Evolutionary conservation across 2,888 invertebrate species (phyloP).

Genomic region (Brenthis hecate): DNA sequence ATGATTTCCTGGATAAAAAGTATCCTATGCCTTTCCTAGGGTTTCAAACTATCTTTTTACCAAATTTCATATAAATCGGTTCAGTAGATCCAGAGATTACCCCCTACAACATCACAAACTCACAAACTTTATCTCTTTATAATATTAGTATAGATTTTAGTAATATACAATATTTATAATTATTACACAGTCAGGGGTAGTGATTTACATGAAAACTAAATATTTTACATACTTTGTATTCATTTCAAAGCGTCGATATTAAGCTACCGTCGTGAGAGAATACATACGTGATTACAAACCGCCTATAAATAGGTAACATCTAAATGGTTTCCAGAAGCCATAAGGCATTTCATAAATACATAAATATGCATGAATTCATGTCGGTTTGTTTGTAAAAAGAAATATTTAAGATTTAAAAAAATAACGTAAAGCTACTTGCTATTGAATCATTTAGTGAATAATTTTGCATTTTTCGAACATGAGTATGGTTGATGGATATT

Average conservation of each 20-base stretch:
- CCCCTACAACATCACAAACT: too few relatives aligned
- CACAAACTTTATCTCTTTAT: too few relatives aligned
- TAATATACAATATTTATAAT: constrained; percentile 5
- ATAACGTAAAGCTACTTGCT: neutral
- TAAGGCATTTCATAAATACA: constrained; percentile 3
- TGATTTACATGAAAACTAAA: constrained; percentile 40
- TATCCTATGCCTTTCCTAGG: too few relatives aligned
- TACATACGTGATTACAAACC: constrained; percentile 44
- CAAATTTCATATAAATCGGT: too few relatives aligned
- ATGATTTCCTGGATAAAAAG: too few relatives aligned
- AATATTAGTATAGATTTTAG: too few relatives aligned
- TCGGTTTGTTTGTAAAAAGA: constrained; percentile 2
- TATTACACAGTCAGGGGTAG: constrained; percentile 26
- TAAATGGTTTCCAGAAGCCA: constrained; percentile 22
- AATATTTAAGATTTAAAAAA: neutral
- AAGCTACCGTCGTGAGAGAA: constrained; percentile 49
- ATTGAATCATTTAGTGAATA: too few relatives aligned
- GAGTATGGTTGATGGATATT: too few relatives aligned
- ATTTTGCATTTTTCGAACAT: too few relatives aligned
- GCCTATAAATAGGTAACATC: constrained; percentile 36
- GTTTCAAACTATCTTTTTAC: too few relatives aligned
- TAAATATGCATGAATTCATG: neutral
- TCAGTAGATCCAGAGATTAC: too few relatives aligned
- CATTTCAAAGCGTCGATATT: constrained; percentile 43
- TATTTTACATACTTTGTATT: constrained; percentile 44